Percentiles rank a stretch among this genome's conserved stretches.
Conservation (phyloP, 2,797 vertebrate genomes). For the Hozukius guyotensis region DNA sequence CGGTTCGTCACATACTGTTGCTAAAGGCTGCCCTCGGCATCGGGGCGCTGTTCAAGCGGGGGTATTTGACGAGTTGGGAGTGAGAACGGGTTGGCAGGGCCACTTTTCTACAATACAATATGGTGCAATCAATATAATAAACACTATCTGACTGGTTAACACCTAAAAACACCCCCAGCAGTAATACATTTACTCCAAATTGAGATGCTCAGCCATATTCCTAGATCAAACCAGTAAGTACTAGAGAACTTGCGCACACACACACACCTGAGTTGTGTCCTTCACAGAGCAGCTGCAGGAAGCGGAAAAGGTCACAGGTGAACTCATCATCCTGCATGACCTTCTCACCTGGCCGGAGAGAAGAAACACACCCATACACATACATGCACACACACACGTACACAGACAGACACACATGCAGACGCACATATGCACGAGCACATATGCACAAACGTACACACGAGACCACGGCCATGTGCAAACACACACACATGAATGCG, state of each 20-base stretch:
- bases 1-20: no score
- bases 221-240: neutral
- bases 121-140: neutral
- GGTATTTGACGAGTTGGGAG: no score
- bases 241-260: neutral
- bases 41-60: no score
- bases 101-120: neutral
- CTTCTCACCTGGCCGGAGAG: constrained; percentile 90
- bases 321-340: constrained; percentile 97
- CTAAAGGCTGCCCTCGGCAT: no score
- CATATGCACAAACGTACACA: constrained; percentile 32
- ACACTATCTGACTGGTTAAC: neutral
- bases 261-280: constrained; percentile 96
- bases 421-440: constrained; percentile 35
- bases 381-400: constrained; percentile 6
- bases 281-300: constrained; percentile 96
- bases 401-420: neutral
- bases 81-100: no score
- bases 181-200: neutral
- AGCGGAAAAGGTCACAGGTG: constrained; percentile 97
- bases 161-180: neutral
- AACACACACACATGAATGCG: constrained; percentile 31
- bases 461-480: constrained; percentile 18
- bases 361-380: constrained; percentile 55
- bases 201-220: neutral